These are phyloP conservation scores for Hoplodrina ambigua DNA, from an alignment of 2,888 invertebrate genomes.

Conservation along the genomic window DNA sequence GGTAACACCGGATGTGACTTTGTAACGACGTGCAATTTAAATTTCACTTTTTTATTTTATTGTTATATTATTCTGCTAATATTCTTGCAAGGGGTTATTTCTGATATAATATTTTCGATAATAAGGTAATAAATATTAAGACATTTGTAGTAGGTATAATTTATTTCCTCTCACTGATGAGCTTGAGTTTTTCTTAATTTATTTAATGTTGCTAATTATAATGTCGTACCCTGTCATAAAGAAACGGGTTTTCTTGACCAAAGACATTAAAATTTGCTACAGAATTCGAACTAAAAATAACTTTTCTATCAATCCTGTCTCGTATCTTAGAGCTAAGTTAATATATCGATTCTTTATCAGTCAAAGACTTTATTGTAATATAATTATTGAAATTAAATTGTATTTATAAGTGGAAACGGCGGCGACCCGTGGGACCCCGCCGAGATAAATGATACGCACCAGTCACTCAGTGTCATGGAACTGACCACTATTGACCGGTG, in stretches of 20 bases:
- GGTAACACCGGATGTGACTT: slow-evolving; percentile 81
- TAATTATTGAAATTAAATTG: slow-evolving; percentile 88
- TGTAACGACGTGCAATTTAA: slow-evolving; percentile 76
- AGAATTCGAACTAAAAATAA: slow-evolving; percentile 24
- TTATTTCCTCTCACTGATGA: neutral
- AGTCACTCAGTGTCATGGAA: slow-evolving; percentile 83
- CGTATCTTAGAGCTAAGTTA: slow-evolving; percentile 40
- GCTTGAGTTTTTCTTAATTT: neutral
- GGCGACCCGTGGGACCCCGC: slow-evolving; percentile 78
- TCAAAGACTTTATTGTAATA: slow-evolving; percentile 86
- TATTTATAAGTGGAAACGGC: slow-evolving; percentile 84
- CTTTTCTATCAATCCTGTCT: slow-evolving; percentile 63
- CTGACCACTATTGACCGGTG: slow-evolving; percentile 87
- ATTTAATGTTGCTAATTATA: no score
- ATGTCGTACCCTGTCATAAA: no score
- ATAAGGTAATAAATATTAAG: neutral
- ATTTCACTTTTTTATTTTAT: slow-evolving; percentile 78
- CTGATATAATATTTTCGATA: slow-evolving; percentile 13
- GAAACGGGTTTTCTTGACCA: no score
- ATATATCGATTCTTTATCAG: slow-evolving; percentile 76
- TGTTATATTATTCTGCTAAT: slow-evolving; percentile 58
- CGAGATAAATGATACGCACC: slow-evolving; percentile 76
- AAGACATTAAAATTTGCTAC: neutral
- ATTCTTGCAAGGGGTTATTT: slow-evolving; percentile 55
- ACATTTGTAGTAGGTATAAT: neutral